Base-by-base conservation (phyloP, 2,888 invertebrate genomes). In the Yponomeuta sedellus region DNA sequence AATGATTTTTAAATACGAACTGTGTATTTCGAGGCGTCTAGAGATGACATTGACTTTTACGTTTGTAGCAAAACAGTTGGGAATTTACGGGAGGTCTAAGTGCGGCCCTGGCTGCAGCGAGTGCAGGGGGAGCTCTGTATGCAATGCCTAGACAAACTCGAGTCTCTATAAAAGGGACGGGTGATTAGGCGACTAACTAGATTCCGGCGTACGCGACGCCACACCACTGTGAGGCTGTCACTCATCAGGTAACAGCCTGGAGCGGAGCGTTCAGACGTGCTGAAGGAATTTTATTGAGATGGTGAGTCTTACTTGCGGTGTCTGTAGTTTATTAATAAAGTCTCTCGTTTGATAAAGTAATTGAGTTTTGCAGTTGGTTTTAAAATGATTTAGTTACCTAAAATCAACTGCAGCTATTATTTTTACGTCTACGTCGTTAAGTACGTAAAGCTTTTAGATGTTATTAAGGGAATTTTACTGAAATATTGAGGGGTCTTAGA, bases 131-230 rank as follows among this genome's bases (percentile, higher is more conserved):
- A 64, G 64, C 19, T 80, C 82, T 77, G 78, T 79, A 78, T 84
- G 86, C 86, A 85, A 81, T 82, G 80, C 78, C 83, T 88, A 89
- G 87, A 87, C 87, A 88, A 90, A 89, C 79, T 82, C 76, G 81
- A 85, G 86, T 85, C 83, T 89, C 88, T 91, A 91, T 91, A 91
- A 83, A 91, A 91, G 90, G 90, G 88, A 88, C 88, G 81, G 83
- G 78, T 88, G 86, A 89, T 89, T 88, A 89, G 82, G 78, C 74
- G 74, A 74, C 81, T 81, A 86, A 83, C 88, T 90, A 89, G 85
- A 88, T 82, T 80, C 81, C 78, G 85, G 84, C 86, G 84, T 77
- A 83, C 74, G 76, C 87, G 82, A 77, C 80, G 83, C 77, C 77
- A 59, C 20, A 25, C 25, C 62, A 39, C 39, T 62, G 62, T 62